Percentiles rank a stretch among this genome's conserved stretches.
These are phyloP conservation scores for Coptodon rendalli DNA, from an alignment of 2,113 vertebrate species.

Conservation along the genomic window DNA sequence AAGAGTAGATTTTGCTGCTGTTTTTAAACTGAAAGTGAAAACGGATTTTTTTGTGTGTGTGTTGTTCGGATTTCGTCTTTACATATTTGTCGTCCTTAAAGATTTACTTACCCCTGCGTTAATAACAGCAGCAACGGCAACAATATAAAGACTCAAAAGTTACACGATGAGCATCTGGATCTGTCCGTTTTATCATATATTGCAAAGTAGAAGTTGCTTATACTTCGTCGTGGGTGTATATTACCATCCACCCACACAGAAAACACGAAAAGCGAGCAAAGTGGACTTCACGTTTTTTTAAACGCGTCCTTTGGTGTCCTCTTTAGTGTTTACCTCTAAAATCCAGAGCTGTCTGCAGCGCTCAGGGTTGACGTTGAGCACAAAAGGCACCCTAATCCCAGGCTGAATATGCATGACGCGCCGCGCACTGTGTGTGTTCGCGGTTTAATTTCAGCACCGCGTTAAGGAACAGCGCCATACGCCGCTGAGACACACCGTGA, in stretches of 20 bases:
- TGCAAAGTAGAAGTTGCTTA: background rate
- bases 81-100: background rate
- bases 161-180: background rate
- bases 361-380: constrained; percentile 9
- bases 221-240: background rate
- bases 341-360: constrained; percentile 1
- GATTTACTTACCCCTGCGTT: background rate
- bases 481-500: background rate
- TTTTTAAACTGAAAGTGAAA: background rate
- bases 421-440: background rate
- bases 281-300: background rate
- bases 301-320: background rate
- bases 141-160: background rate
- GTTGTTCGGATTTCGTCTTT: background rate
- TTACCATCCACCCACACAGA: background rate
- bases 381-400: constrained; percentile 28
- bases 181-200: background rate
- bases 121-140: background rate
- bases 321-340: constrained; percentile 10
- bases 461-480: constrained; percentile 43
- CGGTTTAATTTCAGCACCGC: constrained; percentile 52
- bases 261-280: background rate
- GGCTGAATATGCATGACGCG: constrained; percentile 47
- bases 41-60: background rate
- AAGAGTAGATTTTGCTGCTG: background rate